Percentiles rank a stretch among this genome's conserved stretches.
These are phyloP conservation scores for Coracias cyanogaster DNA, from an alignment of 2,797 vertebrate genomes.

Conservation along the genomic window DNA sequence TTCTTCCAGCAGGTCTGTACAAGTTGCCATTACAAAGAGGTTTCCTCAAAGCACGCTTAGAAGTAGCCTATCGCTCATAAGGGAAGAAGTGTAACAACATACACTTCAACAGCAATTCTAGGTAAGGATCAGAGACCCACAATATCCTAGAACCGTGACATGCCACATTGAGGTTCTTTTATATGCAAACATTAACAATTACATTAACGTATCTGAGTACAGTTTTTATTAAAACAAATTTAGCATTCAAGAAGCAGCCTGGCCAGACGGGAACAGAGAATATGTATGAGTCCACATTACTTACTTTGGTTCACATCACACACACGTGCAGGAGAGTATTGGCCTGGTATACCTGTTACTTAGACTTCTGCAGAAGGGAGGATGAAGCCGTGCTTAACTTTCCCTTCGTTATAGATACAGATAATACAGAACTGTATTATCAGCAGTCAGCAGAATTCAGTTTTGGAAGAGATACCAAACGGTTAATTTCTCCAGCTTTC, in stretches of 20 bases:
- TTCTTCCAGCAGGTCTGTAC: not conserved
- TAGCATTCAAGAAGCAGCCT: not conserved
- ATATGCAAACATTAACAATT: not conserved
- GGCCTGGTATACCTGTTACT: not conserved
- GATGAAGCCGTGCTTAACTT: not conserved
- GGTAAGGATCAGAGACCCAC: not conserved
- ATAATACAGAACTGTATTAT: not conserved
- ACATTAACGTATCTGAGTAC: not conserved
- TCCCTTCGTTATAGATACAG: too few relatives aligned
- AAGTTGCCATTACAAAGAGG: not conserved
- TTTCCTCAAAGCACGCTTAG: not conserved
- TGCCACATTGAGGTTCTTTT: not conserved
- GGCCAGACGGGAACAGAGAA: not conserved
- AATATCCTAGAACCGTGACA: accelerated
- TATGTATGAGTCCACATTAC: not conserved
- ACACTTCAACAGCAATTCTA: accelerated
- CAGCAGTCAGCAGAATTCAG: not conserved
- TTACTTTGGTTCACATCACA: not conserved
- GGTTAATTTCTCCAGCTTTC: not conserved
- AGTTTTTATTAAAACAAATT: not conserved
- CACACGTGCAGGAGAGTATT: accelerated
- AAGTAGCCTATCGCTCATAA: accelerated
- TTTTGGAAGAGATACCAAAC: not conserved
- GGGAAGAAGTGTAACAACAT: not conserved
- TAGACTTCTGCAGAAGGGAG: not conserved